phyloP scores from a whole-genome alignment of 2,797 vertebrate genomes.

The Argya squamiceps region DNA sequence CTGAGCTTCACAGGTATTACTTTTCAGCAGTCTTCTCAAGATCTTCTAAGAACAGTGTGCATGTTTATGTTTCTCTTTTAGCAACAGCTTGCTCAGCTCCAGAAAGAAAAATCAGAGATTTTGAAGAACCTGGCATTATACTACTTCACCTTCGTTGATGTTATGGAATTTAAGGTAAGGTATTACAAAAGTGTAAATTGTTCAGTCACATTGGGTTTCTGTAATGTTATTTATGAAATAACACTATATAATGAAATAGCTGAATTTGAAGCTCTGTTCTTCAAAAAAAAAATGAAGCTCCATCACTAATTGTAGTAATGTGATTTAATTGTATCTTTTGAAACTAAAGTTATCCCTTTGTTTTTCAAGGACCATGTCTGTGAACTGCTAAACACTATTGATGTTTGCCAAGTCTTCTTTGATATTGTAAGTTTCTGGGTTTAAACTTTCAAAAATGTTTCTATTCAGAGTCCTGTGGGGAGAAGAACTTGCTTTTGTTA shows the following conservation, averaged over 20 bases:
- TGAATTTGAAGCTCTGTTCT: not conserved
- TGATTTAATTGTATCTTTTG: not conserved
- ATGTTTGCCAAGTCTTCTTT: slow-evolving; percentile 98
- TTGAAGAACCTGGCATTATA: slow-evolving; percentile 98
- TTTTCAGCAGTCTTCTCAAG: not conserved
- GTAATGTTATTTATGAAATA: not conserved
- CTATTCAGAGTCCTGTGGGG: not conserved
- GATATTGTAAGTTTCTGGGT: slow-evolving; percentile 89
- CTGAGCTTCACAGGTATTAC: slow-evolving; percentile 6
- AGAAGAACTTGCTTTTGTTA: not conserved
- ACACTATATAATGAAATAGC: not conserved
- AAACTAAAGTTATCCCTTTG: not conserved
- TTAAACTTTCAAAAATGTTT: not conserved
- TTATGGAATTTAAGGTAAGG: slow-evolving; percentile 99
- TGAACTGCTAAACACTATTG: slow-evolving; percentile 97
- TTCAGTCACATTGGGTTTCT: not conserved
- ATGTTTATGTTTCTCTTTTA: slow-evolving; percentile 77
- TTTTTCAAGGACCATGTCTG: slow-evolving; percentile 92
- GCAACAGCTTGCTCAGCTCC: slow-evolving; percentile 99
- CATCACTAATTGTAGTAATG: not conserved
- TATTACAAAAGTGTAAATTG: not conserved
- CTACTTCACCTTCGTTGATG: slow-evolving; percentile 98
- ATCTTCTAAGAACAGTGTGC: not conserved
- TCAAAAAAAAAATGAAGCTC: not conserved
- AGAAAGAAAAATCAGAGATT: slow-evolving; percentile 98